Base-by-base conservation (phyloP, 2,797 vertebrate species). In the Cossypha niveicapilla region DNA sequence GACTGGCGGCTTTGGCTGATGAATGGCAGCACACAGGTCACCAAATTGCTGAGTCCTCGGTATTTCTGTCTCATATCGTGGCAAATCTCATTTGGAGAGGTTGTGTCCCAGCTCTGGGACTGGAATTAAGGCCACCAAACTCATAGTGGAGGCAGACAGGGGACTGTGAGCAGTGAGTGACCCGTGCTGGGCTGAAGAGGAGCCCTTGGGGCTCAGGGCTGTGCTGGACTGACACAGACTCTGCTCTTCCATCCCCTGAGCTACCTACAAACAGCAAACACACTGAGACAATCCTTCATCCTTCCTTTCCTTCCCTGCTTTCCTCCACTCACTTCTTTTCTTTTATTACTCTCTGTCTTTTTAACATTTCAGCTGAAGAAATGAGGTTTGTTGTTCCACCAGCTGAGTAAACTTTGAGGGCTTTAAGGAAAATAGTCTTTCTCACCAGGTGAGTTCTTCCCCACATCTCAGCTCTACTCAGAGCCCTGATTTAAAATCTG, bases 401-500 rank as follows among this genome's bases (percentile, higher is more conserved):
- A 28, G 92, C 94, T 96, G 88, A 96, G 19, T 50, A 96, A 96
- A 96, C 81, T 95, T 72, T 24, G 92, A 97, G 88, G 71, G 88
- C 76, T 94, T 94, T 94, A 96, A 96, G 93, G 70, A 93, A 95
- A 97, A 90, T 28, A 76, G 51, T 90, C 68, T 94, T 78, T 53
- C 91, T 95, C 15, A 0, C 94, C 97, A 96, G 96, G 96, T 95
- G 95, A 89, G 87, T 94, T 88, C 77, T 89, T 86, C 92, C 84
- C 82, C 75, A 47, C 37, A 63, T 91, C 71, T 82, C 90, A 22
- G 50, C 72, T 93, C 82, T n/a, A 37, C 65, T 88, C 86, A 68
- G 87, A 96, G 51, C 53, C 61, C 91, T 92, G 67, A 96, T 97
- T 96, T 96, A 96, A 91, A 95, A 76, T 44, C 90, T 90, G 95